Evolutionary conservation across 2,888 invertebrate species (phyloP).

Genomic region (Loripinus fragilis): DNA sequence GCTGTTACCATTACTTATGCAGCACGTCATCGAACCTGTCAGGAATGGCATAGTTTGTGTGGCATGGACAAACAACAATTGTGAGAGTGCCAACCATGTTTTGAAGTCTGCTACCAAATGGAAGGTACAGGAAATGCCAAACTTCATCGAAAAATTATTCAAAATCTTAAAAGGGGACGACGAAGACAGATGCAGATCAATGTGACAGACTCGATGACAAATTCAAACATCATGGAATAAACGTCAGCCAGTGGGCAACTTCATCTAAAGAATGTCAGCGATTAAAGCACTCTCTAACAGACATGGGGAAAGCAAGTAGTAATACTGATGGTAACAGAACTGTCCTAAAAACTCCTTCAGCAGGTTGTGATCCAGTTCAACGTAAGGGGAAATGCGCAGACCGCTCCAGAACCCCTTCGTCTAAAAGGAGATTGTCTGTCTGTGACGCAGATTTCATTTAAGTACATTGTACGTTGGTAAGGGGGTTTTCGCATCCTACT

Average conservation of each 20-base stretch:
- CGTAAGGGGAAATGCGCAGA: background rate
- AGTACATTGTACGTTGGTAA: background rate
- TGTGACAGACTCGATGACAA: background rate
- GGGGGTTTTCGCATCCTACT: background rate
- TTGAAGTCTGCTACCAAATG: constrained; percentile 28
- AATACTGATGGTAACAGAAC: background rate
- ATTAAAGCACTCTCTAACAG: background rate
- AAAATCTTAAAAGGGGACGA: background rate
- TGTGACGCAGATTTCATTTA: background rate
- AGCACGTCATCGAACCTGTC: constrained; percentile 23
- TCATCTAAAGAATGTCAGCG: background rate
- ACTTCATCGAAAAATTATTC: constrained; percentile 24
- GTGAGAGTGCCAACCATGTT: constrained; percentile 45
- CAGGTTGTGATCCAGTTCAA: background rate
- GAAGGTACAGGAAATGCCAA: constrained; percentile 22
- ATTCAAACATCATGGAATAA: background rate
- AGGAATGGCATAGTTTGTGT: background rate
- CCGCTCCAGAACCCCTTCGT: background rate
- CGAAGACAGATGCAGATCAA: background rate
- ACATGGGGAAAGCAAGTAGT: background rate
- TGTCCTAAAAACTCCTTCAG: background rate
- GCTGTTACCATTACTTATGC: constrained; percentile 3
- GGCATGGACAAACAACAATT: constrained; percentile 30
- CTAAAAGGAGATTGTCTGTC: background rate
- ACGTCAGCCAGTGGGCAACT: background rate